Evolutionary conservation across 2,797 vertebrate genomes (phyloP).

Genomic region (Tenualosa ilisha): DNA sequence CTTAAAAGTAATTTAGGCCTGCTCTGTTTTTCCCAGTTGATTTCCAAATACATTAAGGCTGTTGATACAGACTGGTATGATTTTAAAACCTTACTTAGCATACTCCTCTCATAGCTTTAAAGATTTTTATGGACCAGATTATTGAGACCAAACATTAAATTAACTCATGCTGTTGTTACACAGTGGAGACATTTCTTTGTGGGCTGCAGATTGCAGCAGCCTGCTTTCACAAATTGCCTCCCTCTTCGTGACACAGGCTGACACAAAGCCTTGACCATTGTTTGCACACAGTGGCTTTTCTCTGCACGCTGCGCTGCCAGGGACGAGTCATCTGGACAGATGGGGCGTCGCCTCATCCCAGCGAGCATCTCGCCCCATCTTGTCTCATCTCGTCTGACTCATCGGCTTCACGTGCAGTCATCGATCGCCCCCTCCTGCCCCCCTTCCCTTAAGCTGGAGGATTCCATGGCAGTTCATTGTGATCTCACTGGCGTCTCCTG

Average conservation of each 20-base stretch:
- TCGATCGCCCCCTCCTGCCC: not conserved
- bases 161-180: not conserved
- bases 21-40: no score
- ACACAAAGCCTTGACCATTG: slow-evolving; percentile 5
- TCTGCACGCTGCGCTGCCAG: not conserved
- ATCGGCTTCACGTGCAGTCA: slow-evolving; percentile 5
- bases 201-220: not conserved
- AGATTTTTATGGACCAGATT: not conserved
- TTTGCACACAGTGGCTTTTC: slow-evolving; percentile 18
- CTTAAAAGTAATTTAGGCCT: not conserved
- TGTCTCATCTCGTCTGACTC: slow-evolving; percentile 14
- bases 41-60: not conserved
- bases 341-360: not conserved
- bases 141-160: not conserved
- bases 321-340: slow-evolving; percentile 19
- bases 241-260: not conserved
- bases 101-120: not conserved
- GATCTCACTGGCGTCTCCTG: slow-evolving; percentile 34
- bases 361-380: not conserved
- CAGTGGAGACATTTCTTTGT: not conserved
- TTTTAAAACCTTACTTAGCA: not conserved
- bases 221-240: not conserved
- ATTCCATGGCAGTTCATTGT: slow-evolving; percentile 18
- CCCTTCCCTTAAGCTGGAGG: slow-evolving; percentile 25
- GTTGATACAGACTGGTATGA: not conserved